phyloP scores from a whole-genome alignment of 23 tunicate species.

The Corella eumyota region DNA sequence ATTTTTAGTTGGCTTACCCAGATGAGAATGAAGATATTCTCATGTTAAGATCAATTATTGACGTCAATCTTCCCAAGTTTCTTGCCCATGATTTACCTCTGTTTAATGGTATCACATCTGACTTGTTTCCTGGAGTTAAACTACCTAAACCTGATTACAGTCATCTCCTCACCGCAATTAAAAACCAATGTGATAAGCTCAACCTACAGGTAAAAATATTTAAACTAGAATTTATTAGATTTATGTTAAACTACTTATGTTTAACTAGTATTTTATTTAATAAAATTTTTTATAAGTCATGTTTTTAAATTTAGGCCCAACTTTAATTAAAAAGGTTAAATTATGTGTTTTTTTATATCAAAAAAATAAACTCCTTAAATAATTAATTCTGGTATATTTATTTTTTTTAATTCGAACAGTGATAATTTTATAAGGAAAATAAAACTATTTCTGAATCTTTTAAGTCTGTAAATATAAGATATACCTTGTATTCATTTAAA shows the following conservation, averaged over 20 bases:
- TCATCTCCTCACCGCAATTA: slow-evolving; percentile 75
- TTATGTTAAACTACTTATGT: not conserved
- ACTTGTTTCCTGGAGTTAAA: slow-evolving; percentile 90
- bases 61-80: slow-evolving; percentile 95
- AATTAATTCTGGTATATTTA: not conserved
- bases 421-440: no score
- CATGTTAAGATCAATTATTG: slow-evolving; percentile 97
- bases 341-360: not conserved
- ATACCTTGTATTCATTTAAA: no score
- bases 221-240: not conserved
- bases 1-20: slow-evolving; percentile 71
- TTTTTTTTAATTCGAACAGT: no score
- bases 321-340: not conserved
- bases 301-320: not conserved
- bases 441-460: no score
- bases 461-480: no score
- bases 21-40: slow-evolving; percentile 98
- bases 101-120: slow-evolving; percentile 96
- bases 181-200: slow-evolving; percentile 85
- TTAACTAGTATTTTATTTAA: not conserved
- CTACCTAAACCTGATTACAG: slow-evolving; percentile 92
- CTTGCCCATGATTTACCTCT: slow-evolving; percentile 97
- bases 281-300: not conserved
- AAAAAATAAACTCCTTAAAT: not conserved
- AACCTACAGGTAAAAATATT: slow-evolving; percentile 69